Percentiles rank a stretch among this genome's conserved stretches.
phyloP scores from a whole-genome alignment of 1,140 invertebrate species.

The Archivesica marissinica region DNA sequence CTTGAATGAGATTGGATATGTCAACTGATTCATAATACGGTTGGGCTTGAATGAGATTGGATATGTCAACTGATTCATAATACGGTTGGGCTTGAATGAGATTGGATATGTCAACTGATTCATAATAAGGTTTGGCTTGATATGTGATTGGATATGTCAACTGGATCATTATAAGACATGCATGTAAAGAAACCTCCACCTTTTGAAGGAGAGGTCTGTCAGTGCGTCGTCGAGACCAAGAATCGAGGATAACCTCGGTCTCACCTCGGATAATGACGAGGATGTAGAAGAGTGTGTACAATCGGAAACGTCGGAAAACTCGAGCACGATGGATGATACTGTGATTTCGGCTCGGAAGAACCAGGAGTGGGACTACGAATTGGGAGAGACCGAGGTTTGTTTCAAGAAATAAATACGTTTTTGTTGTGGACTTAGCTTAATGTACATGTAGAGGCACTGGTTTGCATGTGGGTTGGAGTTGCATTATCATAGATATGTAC shows the following conservation, averaged over 20 bases:
- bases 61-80: no score
- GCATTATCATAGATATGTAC: no score
- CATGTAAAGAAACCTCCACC: not conserved
- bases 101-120: no score
- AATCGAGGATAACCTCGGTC: constrained; percentile 80
- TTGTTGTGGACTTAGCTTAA: no score
- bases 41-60: no score
- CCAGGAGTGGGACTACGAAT: constrained; percentile 59
- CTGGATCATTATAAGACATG: no score
- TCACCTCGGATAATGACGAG: constrained; percentile 71
- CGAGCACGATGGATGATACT: constrained; percentile 71
- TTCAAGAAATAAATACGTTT: no score
- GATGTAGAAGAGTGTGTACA: constrained; percentile 49
- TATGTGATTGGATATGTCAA: not conserved
- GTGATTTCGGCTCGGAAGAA: constrained; percentile 55
- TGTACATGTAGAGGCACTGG: no score
- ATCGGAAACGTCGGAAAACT: constrained; percentile 66
- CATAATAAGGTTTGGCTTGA: not conserved
- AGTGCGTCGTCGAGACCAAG: constrained; percentile 73
- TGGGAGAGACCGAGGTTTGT: constrained; percentile 47
- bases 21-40: no score
- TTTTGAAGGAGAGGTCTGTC: constrained; percentile 50
- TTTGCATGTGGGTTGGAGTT: no score
- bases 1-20: no score
- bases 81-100: no score